Evolutionary conservation across 2,797 vertebrate species (phyloP), one percentile per base, ranked within the genome.

Genomic region (Pterois miles): DNA sequence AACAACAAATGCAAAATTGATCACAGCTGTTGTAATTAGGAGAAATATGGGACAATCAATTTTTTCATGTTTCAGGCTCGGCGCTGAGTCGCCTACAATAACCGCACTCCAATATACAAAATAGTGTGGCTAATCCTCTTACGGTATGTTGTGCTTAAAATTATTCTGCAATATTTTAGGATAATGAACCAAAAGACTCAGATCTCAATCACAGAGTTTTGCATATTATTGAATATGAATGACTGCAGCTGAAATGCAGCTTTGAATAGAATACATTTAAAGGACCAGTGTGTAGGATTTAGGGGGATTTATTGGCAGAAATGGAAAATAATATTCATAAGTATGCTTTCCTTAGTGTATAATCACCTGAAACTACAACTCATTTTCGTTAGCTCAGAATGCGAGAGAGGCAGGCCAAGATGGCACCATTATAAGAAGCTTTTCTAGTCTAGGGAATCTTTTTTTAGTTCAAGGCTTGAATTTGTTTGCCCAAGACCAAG

Each of bases 1-100:
- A 86, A 81, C 84, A 88, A 83, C 84, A 85, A 80, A 34, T 9
- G 38, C 77, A 76, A 87, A 88, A 90, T 86, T 73, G 76, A 91
- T 89, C 81, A 82, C 90, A 94, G 92, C 88, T 92, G 91, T 75
- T 89, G 89, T 87, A 94, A 93, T 95, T 93, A 92, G 84, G 77
- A 74, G 84, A 86, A 91, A 94, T 93, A 90, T 87, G 81, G 83
- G 79, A 83, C 82, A 85, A 89, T 92, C 82, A 71, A 76, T 91
- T 79, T 84, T 76, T 78, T 23, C 33, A 67, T 59, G 71, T 74
- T 82, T 60, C 43, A n/a, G 62, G 23, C 64, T 53, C 34, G 22
- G 64, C 16, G 79, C 63, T 23, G 36, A 68, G 60, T 62, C 71
- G 25, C 36, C 18, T 56, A 57, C 66, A 68, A 72, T 58, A 75